Evolutionary conservation across 2,888 invertebrate species (phyloP).

Genomic region (Andrena dorsata): DNA sequence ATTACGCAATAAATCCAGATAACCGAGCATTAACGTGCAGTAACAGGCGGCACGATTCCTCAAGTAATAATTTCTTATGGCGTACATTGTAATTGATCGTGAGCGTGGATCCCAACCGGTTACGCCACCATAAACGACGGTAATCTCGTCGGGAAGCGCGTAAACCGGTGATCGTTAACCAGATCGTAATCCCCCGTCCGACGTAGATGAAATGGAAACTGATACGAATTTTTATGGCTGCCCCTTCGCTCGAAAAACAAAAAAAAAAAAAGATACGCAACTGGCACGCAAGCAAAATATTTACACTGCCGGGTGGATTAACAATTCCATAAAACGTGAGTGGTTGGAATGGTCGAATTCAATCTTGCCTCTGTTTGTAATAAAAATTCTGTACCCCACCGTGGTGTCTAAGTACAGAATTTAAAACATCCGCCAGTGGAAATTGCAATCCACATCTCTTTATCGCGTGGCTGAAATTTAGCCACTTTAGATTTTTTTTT

Average conservation of each 20-base stretch:
- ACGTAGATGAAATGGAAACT: constrained; percentile 51
- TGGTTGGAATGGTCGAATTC: neutral
- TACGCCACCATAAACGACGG: constrained; percentile 49
- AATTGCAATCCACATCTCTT: neutral
- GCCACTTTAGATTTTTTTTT: no score
- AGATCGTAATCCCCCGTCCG: constrained; percentile 38
- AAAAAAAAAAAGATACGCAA: constrained; percentile 1
- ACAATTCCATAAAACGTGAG: constrained; percentile 8
- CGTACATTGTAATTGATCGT: constrained; percentile 54
- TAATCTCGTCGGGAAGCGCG: constrained; percentile 46
- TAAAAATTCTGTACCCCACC: neutral
- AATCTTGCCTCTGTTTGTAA: neutral
- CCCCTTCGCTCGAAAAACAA: neutral
- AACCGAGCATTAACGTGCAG: constrained; percentile 32
- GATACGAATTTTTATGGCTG: constrained; percentile 45
- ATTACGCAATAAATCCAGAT: constrained; percentile 41
- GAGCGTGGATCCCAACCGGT: constrained; percentile 43
- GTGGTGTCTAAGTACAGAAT: neutral
- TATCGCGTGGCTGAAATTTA: no score
- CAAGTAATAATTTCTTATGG: constrained; percentile 54
- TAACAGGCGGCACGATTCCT: constrained; percentile 22
- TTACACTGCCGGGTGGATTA: constrained; percentile 29
- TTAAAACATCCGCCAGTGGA: neutral
- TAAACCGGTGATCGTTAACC: constrained; percentile 56
- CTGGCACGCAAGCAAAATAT: constrained; percentile 17